Percentiles rank a stretch among this genome's conserved stretches.
These are phyloP conservation scores for Alosa alosa DNA, from an alignment of 2,113 vertebrate species.

Conservation along the genomic window DNA sequence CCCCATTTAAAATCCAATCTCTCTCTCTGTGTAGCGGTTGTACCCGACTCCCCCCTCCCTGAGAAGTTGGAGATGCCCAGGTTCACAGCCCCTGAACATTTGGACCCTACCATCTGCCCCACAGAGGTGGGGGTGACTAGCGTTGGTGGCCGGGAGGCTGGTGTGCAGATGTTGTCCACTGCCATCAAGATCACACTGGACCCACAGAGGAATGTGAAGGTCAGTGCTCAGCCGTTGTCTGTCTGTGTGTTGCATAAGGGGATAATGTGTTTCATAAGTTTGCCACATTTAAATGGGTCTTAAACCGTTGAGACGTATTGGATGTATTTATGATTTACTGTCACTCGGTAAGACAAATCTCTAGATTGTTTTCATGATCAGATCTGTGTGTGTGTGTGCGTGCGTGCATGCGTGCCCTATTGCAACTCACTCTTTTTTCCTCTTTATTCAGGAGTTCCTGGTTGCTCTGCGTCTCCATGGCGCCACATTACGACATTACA, in stretches of 20 bases:
- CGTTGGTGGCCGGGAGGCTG: conserved; percentile 66
- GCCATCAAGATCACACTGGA: conserved; percentile 87
- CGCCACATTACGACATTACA: conserved; percentile 82
- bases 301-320: no score
- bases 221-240: conserved; percentile 39
- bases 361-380: background rate
- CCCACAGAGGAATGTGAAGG: conserved; percentile 82
- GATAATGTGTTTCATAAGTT: background rate
- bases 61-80: conserved; percentile 75
- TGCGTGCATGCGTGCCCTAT: background rate
- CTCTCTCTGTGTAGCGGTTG: conserved; percentile 62
- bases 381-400: background rate
- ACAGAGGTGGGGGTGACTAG: conserved; percentile 82
- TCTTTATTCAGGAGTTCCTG: conserved; percentile 79
- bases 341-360: background rate
- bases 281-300: background rate
- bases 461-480: conserved; percentile 83
- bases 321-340: no score
- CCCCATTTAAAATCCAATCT: background rate
- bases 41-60: conserved; percentile 74
- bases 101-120: conserved; percentile 83
- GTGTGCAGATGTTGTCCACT: conserved; percentile 80
- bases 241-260: background rate
- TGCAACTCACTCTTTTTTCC: background rate
- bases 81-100: conserved; percentile 72